These are phyloP conservation scores for Sphinx pinastri DNA, from an alignment of 2,888 invertebrate species.

Conservation along the genomic window DNA sequence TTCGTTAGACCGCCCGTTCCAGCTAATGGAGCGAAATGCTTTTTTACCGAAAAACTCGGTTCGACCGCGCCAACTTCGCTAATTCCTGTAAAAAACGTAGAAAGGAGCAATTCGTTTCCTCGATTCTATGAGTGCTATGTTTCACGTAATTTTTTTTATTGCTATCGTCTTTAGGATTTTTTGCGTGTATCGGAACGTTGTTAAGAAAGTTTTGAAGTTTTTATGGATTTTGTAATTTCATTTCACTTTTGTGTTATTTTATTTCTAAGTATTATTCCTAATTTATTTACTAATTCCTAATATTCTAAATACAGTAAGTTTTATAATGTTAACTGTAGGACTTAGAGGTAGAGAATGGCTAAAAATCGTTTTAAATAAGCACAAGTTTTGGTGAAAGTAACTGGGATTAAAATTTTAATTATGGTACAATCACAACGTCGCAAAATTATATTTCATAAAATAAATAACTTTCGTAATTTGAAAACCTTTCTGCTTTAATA, in stretches of 20 bases:
- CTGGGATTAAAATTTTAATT: no score
- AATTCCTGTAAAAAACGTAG: constrained; percentile 17
- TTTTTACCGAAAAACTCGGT: constrained; percentile 24
- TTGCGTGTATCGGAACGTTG: constrained; percentile 9
- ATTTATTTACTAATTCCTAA: no score
- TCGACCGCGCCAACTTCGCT: constrained; percentile 6
- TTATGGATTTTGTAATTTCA: neutral
- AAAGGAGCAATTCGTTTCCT: neutral
- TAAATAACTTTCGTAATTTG: no score
- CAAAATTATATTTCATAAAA: no score
- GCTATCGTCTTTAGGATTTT: neutral
- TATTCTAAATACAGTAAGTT: no score
- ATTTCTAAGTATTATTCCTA: neutral
- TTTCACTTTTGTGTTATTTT: neutral
- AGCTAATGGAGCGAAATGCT: constrained; percentile 36
- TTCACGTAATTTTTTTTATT: neutral
- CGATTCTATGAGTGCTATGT: neutral
- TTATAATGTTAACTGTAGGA: no score
- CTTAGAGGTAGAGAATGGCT: neutral
- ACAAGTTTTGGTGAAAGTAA: no score
- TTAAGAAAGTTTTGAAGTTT: neutral
- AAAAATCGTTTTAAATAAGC: no score
- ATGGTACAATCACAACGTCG: no score
- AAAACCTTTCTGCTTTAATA: neutral
- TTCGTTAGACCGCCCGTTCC: constrained; percentile 30